These are phyloP conservation scores for Pseudorasbora parva DNA, from an alignment of 2,113 vertebrate genomes.

Conservation along the genomic window DNA sequence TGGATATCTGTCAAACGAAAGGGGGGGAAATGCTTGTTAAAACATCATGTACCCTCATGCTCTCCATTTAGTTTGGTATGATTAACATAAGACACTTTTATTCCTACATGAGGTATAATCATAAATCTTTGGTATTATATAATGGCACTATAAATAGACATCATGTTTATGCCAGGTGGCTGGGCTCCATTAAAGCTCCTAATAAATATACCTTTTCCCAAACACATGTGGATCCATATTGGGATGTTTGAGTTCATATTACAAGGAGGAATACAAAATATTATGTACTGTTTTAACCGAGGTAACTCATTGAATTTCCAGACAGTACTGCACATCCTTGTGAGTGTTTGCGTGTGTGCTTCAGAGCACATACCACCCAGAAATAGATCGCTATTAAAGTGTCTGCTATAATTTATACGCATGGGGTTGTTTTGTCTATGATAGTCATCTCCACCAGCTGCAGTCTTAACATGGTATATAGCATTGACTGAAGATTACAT, in stretches of 20 bases:
- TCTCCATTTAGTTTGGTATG: not conserved
- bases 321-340: not conserved
- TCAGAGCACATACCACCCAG: constrained; percentile 22
- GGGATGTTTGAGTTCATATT: not conserved
- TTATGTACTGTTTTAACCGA: not conserved
- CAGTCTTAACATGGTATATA: not conserved
- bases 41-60: not conserved
- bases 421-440: constrained; percentile 12
- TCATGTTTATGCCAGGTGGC: not conserved
- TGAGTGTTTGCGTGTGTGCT: not conserved
- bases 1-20: not conserved
- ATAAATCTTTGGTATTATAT: constrained; percentile 2
- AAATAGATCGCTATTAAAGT: constrained; percentile 15
- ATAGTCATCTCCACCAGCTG: not conserved
- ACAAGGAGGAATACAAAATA: not conserved
- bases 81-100: not conserved
- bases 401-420: not conserved
- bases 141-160: constrained; percentile 5
- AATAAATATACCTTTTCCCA: constrained; percentile 19
- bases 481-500: not conserved
- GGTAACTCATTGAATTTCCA: not conserved
- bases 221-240: not conserved
- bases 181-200: not conserved
- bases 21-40: not conserved
- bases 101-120: not conserved